phyloP scores from a whole-genome alignment of 2,797 vertebrate species.

The Pampus argenteus region DNA sequence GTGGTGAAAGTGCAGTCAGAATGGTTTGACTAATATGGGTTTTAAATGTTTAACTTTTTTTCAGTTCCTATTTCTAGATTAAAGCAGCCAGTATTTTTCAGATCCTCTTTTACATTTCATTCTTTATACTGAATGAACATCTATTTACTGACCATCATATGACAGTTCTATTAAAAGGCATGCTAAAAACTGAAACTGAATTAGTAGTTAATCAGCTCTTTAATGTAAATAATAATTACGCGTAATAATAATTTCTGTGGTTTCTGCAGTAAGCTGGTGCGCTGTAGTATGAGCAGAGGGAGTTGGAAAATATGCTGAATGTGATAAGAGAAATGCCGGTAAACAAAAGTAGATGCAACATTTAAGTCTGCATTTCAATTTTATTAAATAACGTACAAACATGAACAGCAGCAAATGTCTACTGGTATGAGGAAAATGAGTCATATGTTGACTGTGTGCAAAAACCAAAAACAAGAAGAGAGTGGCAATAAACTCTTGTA shows the following conservation, averaged over 20 bases:
- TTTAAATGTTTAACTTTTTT: neutral
- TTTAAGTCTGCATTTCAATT: neutral
- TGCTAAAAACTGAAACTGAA: neutral
- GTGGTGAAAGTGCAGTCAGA: neutral
- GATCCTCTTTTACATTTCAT: neutral
- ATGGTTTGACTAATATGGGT: neutral
- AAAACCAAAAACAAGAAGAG: neutral
- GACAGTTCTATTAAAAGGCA: neutral
- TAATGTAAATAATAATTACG: conserved; percentile 1
- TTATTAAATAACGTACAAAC: neutral
- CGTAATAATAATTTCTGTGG: too few relatives aligned
- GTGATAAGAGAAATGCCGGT: neutral
- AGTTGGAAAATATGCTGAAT: neutral
- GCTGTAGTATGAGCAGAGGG: neutral
- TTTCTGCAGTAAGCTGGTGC: neutral
- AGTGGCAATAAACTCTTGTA: neutral
- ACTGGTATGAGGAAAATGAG: neutral
- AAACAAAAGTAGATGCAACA: neutral
- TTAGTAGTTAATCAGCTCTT: neutral
- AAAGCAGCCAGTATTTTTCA: neutral
- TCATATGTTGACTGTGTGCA: neutral
- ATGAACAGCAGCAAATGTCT: neutral
- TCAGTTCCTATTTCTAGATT: neutral
- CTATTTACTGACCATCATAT: neutral
- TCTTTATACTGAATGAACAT: neutral